Evolutionary conservation across 2,113 vertebrate genomes (phyloP).

Genomic region (Hemicordylus capensis): DNA sequence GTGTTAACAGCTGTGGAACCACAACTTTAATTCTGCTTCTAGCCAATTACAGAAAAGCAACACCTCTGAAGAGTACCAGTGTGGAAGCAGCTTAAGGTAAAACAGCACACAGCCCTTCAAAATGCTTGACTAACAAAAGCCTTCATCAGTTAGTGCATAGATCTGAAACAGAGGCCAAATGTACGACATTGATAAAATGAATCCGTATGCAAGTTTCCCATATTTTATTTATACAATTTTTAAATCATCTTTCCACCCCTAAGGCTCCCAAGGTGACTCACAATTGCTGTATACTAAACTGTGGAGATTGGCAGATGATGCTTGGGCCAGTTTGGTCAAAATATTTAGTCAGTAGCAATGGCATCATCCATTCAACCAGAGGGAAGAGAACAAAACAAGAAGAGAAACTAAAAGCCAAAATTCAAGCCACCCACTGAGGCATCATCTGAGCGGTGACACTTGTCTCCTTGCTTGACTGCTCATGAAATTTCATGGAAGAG

Average conservation of each 20-base stretch:
- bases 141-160: neutral
- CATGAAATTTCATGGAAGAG: neutral
- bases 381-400: neutral
- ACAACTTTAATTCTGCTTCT: no score
- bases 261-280: neutral
- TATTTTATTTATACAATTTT: neutral
- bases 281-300: neutral
- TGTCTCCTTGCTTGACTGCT: conserved; percentile 1
- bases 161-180: conserved; percentile 12
- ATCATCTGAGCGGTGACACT: neutral
- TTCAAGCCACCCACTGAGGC: conserved; percentile 10
- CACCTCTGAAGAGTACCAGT: no score
- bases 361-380: neutral
- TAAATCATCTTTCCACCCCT: neutral
- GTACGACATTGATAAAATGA: neutral
- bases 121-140: conserved; percentile 8
- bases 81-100: no score
- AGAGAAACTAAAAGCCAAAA: neutral
- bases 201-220: neutral
- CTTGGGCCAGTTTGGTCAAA: neutral
- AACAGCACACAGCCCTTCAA: neutral
- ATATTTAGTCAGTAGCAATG: neutral
- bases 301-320: neutral
- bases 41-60: no score
- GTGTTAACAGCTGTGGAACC: no score